phyloP scores from a whole-genome alignment of 2,113 vertebrate genomes.

The Anhinga anhinga region DNA sequence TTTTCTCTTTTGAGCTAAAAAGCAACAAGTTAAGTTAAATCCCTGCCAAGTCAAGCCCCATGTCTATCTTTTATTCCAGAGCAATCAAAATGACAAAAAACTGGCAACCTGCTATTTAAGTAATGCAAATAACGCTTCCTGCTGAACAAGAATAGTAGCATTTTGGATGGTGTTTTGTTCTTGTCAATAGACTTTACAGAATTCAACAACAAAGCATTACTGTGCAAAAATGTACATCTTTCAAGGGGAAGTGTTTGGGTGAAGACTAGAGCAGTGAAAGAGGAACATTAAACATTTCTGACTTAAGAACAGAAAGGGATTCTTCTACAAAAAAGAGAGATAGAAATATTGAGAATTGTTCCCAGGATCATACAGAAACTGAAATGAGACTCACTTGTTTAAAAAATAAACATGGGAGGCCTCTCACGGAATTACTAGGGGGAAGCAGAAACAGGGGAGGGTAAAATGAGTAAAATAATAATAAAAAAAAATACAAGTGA shows the following conservation, averaged over 20 bases:
- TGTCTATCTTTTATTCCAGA: conserved; percentile 38
- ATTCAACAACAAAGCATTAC: conserved; percentile 51
- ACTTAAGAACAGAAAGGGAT: conserved; percentile 9
- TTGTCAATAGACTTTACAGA: conserved; percentile 57
- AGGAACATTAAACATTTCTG: conserved; percentile 18
- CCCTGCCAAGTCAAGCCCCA: conserved; percentile 40
- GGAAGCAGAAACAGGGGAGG: neutral
- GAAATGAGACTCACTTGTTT: neutral
- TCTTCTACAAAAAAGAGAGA: neutral
- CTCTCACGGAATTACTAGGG: neutral
- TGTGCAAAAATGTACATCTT: conserved; percentile 45
- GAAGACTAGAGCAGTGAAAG: conserved; percentile 17
- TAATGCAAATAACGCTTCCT: conserved; percentile 51
- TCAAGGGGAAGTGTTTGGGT: conserved; percentile 28
- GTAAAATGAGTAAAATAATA: neutral
- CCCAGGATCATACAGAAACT: neutral
- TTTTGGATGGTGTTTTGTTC: conserved; percentile 56
- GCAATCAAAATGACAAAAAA: conserved; percentile 56
- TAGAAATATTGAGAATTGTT: neutral
- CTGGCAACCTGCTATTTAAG: conserved; percentile 53
- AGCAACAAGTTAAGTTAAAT: conserved; percentile 32
- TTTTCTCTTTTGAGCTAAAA: conserved; percentile 22
- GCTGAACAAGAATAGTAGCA: conserved; percentile 24
- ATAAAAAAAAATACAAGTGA: neutral
- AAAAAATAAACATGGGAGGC: neutral